A percentile compares a stretch with the other conserved stretches of the same genome.
Evolutionary conservation across 2,113 vertebrate genomes (phyloP).

Genomic region (Zapus hudsonius): DNA sequence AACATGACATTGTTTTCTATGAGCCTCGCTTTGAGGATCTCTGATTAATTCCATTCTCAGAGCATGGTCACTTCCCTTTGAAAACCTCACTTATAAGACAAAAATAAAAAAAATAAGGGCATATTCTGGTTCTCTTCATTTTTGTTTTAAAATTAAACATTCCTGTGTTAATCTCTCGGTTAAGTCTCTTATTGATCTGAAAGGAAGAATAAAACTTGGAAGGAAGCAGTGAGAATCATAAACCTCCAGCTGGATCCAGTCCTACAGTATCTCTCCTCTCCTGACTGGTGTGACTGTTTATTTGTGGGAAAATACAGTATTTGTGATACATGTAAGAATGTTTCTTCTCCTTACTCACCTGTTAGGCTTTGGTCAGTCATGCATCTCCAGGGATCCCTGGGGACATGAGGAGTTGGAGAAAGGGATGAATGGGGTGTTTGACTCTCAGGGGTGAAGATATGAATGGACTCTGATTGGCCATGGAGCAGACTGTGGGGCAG

Average conservation of each 20-base stretch:
- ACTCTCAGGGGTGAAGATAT: not conserved
- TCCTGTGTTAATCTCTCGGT: not conserved
- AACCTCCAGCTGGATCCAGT: not conserved
- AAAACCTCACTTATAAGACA: not conserved
- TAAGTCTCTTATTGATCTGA: not conserved
- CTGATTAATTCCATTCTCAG: not conserved
- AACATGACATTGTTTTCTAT: not conserved
- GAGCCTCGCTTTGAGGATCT: not conserved
- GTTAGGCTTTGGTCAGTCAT: not conserved
- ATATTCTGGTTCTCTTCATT: not conserved
- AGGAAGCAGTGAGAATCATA: not conserved
- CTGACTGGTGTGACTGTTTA: not conserved
- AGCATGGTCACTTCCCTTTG: not conserved
- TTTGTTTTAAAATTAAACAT: conserved; percentile 13
- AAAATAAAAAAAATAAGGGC: not conserved
- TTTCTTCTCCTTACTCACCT: not conserved
- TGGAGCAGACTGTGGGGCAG: not conserved
- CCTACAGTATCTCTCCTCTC: not conserved
- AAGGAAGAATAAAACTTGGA: not conserved
- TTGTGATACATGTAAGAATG: not conserved
- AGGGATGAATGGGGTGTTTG: not conserved
- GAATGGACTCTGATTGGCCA: not conserved
- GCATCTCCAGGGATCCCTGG: not conserved
- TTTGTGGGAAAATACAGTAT: not conserved
- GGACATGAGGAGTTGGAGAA: not conserved